Conservation (phyloP, 2,797 vertebrate species). For the Gastrophryne carolinensis region DNA sequence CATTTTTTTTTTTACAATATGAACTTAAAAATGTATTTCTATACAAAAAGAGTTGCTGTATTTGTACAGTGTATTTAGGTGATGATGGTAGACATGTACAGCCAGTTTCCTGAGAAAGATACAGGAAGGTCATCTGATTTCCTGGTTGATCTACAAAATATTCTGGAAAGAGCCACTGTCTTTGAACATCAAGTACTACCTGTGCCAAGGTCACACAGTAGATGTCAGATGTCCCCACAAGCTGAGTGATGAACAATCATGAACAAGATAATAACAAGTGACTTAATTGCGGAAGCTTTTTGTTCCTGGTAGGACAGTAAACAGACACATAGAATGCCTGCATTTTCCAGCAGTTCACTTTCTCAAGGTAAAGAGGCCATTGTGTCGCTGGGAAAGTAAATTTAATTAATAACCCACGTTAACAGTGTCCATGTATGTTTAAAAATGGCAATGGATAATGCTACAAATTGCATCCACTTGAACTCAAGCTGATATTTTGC, state of each 20-base stretch:
- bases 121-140: conserved; percentile 36
- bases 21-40: neutral
- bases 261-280: neutral
- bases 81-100: neutral
- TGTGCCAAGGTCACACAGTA: neutral
- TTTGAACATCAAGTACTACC: conserved; percentile 11
- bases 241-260: neutral
- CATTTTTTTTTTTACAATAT: no score
- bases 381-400: no score
- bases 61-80: neutral
- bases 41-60: neutral
- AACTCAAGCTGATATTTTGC: no score
- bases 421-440: no score
- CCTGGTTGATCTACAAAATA: conserved; percentile 7
- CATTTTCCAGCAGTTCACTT: neutral
- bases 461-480: neutral
- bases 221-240: no score
- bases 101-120: conserved; percentile 32
- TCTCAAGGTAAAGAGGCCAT: no score
- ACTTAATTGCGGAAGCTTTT: neutral
- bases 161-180: conserved; percentile 3
- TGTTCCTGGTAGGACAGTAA: neutral
- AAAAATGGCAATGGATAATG: neutral
- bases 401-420: no score
- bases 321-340: neutral